Percentiles rank a stretch among this genome's conserved stretches.
These are phyloP conservation scores for Microplitis mediator DNA, from an alignment of 1,140 invertebrate species.

Conservation along the genomic window DNA sequence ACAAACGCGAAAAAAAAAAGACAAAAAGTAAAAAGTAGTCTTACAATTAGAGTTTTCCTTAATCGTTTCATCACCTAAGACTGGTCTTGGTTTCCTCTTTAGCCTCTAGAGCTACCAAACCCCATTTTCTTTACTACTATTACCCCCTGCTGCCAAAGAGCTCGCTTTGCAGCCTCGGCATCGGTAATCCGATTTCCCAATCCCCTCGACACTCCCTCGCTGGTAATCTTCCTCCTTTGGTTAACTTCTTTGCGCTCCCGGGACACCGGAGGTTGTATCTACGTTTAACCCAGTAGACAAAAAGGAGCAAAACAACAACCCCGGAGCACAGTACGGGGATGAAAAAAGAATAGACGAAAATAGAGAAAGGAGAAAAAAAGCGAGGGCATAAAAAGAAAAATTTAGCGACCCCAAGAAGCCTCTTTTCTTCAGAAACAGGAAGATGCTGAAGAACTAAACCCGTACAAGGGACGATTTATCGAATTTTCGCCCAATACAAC, in stretches of 20 bases:
- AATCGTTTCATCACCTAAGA: conserved; percentile 18
- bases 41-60: conserved; percentile 20
- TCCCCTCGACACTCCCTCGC: conserved; percentile 3
- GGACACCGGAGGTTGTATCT: conserved; percentile 2
- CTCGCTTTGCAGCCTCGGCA: conserved; percentile 9
- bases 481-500: conserved; percentile 20
- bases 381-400: not conserved
- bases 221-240: conserved; percentile 29
- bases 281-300: conserved; percentile 18
- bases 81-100: not conserved
- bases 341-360: not conserved
- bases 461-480: conserved; percentile 21
- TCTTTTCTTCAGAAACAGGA: not conserved
- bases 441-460: not conserved
- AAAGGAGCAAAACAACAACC: not conserved
- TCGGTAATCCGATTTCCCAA: conserved; percentile 24
- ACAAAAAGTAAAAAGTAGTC: not conserved
- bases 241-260: conserved; percentile 27
- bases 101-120: not conserved
- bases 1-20: too few species aligned
- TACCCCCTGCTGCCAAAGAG: not conserved
- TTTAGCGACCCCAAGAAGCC: too few species aligned
- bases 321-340: not conserved
- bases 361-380: not conserved
- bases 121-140: too few species aligned